phyloP scores from a whole-genome alignment of 2,888 invertebrate genomes.

The Sthenelais limicola region DNA sequence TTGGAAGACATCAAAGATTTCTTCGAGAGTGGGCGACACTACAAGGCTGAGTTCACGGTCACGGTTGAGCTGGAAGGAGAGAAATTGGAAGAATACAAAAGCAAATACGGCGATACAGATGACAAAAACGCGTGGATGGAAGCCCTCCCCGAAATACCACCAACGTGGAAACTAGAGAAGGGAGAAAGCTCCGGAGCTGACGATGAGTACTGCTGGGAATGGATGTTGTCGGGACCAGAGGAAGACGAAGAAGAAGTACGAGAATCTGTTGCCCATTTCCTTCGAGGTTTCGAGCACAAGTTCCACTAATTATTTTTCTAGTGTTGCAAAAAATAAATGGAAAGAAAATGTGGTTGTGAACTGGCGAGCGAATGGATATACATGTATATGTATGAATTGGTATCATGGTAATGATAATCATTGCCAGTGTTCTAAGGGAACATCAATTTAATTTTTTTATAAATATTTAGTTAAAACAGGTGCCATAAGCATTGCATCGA shows the following conservation, averaged over 20 bases:
- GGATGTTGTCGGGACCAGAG: constrained; percentile 37
- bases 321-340: too few relatives aligned
- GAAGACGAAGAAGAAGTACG: constrained; percentile 38
- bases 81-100: constrained; percentile 33
- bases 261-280: constrained; percentile 35
- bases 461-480: too few relatives aligned
- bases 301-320: too few relatives aligned
- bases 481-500: too few relatives aligned
- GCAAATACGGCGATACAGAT: constrained; percentile 3
- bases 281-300: constrained; percentile 39
- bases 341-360: too few relatives aligned
- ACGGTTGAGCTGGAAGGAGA: constrained; percentile 32
- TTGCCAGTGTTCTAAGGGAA: too few relatives aligned
- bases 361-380: too few relatives aligned
- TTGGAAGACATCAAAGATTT: constrained; percentile 19
- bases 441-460: too few relatives aligned
- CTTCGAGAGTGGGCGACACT: constrained; percentile 7
- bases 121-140: constrained; percentile 41
- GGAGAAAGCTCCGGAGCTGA: constrained; percentile 42
- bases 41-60: constrained; percentile 22
- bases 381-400: too few relatives aligned
- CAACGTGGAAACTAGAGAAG: constrained; percentile 36
- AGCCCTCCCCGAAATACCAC: constrained; percentile 33
- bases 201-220: constrained; percentile 27
- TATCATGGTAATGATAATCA: too few relatives aligned